Evolutionary conservation across 2,797 vertebrate genomes (phyloP).

Genomic region (Platyrinchus mystaceus): DNA sequence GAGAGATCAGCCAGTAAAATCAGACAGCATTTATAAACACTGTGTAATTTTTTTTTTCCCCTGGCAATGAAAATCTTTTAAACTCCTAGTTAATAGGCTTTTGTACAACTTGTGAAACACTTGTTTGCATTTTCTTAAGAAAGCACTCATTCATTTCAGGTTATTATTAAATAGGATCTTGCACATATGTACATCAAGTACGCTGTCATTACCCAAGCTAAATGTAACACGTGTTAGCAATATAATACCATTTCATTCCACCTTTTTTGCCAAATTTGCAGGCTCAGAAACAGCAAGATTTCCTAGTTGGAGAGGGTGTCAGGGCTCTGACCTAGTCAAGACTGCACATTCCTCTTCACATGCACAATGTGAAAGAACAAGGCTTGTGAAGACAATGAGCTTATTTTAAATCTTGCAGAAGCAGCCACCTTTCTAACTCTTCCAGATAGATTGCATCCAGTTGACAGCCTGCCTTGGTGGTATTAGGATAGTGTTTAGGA

Average conservation of each 20-base stretch:
- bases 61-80: not conserved
- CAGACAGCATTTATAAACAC: not conserved
- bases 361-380: not conserved
- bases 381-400: not conserved
- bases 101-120: not conserved
- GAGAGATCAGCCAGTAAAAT: conserved; percentile 22
- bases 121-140: not conserved
- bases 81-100: not conserved
- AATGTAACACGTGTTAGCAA: not conserved
- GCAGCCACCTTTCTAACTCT: not conserved
- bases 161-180: not conserved
- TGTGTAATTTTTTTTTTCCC: not conserved
- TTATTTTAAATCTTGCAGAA: not conserved
- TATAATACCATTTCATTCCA: not conserved
- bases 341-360: not conserved
- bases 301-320: not conserved
- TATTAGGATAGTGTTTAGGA: not conserved
- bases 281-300: not conserved
- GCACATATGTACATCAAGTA: not conserved
- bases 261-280: not conserved
- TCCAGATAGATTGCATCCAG: not conserved
- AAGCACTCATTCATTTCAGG: not conserved
- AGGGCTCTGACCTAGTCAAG: not conserved
- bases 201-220: rapidly evolving
- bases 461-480: not conserved